Evolutionary conservation across 2,888 invertebrate species (phyloP), one percentile per base, ranked within the genome.

Genomic region (Icerya purchasi): DNA sequence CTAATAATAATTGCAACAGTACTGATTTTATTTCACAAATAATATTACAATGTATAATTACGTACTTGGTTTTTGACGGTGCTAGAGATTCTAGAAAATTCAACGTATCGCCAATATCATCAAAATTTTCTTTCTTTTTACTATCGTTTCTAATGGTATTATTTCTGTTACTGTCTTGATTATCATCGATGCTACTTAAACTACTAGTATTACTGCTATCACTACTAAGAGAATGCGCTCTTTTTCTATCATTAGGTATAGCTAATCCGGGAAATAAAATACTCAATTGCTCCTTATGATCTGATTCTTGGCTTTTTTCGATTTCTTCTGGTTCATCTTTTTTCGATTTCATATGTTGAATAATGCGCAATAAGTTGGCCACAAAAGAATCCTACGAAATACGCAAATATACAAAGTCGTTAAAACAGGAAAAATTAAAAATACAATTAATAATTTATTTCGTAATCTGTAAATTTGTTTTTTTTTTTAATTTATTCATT

Each of bases 281-380:
- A 0, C 82, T 78, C 50, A 88, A 68, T 54, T 76, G 74, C 63
- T 82, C 78, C 54, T 74, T 71, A 63, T 73, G 74, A 2, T 66
- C 70, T 22, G 68, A 68, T 24, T 66, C 61, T 61, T 65, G 64
- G 59, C 62, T 60, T 50, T 71, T 68, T 21, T 65, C 36, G 50
- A 70, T 71, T 55, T 69, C 70, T 3, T 54, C 57, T 0, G 60
- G 57, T 20, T 62, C 55, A 25, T 68, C 72, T n/a, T n/a, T n/a
- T 1, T 68, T 70, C 3, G 86, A 85, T 70, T 84, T 84, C 96
- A 97, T 96, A 68, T 92, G 88, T 67, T 93, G 88, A 63, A 98
- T 96, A 58, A 98, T 86, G 60, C 97, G 80, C 24, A 96, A 77
- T 49, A 98, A 76, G 72, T 94, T 98, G 1, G 88, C 84, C 66